These are phyloP conservation scores for Anodontia alba DNA, from an alignment of 2,888 invertebrate genomes.

Conservation along the genomic window DNA sequence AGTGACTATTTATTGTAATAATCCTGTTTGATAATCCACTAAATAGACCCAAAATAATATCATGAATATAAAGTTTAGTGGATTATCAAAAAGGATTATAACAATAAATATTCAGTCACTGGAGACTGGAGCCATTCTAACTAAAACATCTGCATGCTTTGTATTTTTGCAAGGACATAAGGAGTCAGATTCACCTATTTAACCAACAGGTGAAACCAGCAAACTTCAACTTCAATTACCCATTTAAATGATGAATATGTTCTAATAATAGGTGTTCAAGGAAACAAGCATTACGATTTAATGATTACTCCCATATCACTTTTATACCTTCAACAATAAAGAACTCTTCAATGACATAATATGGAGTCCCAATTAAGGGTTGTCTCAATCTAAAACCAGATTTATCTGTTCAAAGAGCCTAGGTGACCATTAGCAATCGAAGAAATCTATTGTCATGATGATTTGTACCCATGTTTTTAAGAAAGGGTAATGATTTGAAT, in stretches of 20 bases:
- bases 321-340: conserved; percentile 19
- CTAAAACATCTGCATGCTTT: too few relatives aligned
- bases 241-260: conserved; percentile 27
- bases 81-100: too few relatives aligned
- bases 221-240: conserved; percentile 7
- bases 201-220: conserved; percentile 7
- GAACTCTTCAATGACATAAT: conserved; percentile 18
- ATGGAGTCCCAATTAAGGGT: conserved; percentile 19
- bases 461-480: too few relatives aligned
- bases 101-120: too few relatives aligned
- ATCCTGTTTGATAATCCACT: too few relatives aligned
- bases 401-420: conserved; percentile 26
- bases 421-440: conserved; percentile 33
- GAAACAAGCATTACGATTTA: neutral
- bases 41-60: too few relatives aligned
- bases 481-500: too few relatives aligned
- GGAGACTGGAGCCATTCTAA: too few relatives aligned
- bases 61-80: too few relatives aligned
- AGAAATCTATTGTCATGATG: neutral
- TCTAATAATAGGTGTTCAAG: conserved; percentile 19
- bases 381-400: conserved; percentile 19
- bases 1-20: too few relatives aligned
- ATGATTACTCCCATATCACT: conserved; percentile 14
- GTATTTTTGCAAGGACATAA: too few relatives aligned
- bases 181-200: too few relatives aligned